Percentiles rank a stretch among this genome's conserved stretches.
These are phyloP conservation scores for Melanogrammus aeglefinus DNA, from an alignment of 2,797 vertebrate species.

Conservation along the genomic window DNA sequence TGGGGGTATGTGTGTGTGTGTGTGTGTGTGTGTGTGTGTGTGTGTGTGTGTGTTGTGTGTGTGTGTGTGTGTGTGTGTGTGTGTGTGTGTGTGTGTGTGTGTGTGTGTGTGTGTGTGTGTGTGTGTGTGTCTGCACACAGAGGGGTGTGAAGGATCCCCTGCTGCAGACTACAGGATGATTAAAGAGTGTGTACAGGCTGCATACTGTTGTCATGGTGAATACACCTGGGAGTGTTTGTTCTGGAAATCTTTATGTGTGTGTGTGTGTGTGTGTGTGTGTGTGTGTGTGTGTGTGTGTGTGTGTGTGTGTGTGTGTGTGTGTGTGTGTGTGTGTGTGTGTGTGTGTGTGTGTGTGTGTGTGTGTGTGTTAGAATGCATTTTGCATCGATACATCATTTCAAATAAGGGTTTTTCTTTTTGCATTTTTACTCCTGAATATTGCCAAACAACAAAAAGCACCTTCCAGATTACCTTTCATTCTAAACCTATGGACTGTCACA, in stretches of 20 bases:
- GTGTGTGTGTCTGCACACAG: constrained; percentile 31
- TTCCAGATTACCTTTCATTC: neutral
- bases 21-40: constrained; percentile 34
- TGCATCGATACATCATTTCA: neutral
- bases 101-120: constrained; percentile 38
- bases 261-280: constrained; percentile 14
- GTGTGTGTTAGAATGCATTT: constrained; percentile 16
- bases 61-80: constrained; percentile 28
- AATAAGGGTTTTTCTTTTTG: neutral
- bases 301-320: constrained; percentile 16
- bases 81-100: constrained; percentile 37
- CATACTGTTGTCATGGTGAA: constrained; percentile 52
- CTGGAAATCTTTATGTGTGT: constrained; percentile 8
- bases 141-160: constrained; percentile 29
- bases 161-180: constrained; percentile 61
- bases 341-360: constrained; percentile 16
- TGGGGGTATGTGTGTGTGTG: constrained; percentile 31
- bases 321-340: constrained; percentile 15
- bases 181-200: constrained; percentile 51
- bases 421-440: neutral
- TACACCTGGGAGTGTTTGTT: constrained; percentile 30
- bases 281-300: constrained; percentile 16
- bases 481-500: neutral
- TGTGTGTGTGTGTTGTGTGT: constrained; percentile 32
- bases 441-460: neutral